Percentiles rank a stretch among this genome's conserved stretches.
These are phyloP conservation scores for Hypselothyrea guttata DNA, from an alignment of 2,888 invertebrate species.

Conservation along the genomic window DNA sequence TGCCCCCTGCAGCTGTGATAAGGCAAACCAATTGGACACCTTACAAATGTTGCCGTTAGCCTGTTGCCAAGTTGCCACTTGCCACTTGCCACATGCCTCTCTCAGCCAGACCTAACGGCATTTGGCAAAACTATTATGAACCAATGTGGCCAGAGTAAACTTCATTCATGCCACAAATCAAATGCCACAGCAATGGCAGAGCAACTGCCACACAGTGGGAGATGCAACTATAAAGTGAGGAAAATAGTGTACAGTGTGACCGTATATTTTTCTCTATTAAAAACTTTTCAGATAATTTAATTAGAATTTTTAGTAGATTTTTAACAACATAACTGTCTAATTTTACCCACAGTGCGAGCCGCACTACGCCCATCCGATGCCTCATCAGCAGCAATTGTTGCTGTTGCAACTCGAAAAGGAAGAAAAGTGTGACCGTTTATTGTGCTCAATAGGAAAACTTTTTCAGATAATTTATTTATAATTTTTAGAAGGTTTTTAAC, in stretches of 20 bases:
- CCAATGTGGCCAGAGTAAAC: slow-evolving; percentile 42
- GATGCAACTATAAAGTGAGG: not conserved
- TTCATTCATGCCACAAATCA: slow-evolving; percentile 69
- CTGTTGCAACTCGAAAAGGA: no score
- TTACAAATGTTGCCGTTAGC: slow-evolving; percentile 71
- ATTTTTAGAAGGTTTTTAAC: no score
- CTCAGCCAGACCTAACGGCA: slow-evolving; percentile 18
- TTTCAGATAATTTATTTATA: no score
- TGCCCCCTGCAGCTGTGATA: slow-evolving; percentile 40
- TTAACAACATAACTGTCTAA: no score
- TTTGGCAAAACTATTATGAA: slow-evolving; percentile 24
- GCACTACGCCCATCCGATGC: not conserved
- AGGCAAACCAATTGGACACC: slow-evolving; percentile 55
- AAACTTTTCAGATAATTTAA: no score
- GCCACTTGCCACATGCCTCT: slow-evolving; percentile 6
- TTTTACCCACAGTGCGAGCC: not conserved
- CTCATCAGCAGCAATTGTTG: slow-evolving; percentile 58
- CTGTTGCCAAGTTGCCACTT: slow-evolving; percentile 13
- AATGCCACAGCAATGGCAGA: slow-evolving; percentile 13
- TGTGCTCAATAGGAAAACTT: no score
- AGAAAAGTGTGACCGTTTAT: no score
- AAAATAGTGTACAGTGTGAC: no score
- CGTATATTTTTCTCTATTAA: no score
- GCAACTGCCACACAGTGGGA: slow-evolving; percentile 10
- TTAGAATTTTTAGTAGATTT: no score